Percentiles rank a stretch among this genome's conserved stretches.
Evolutionary conservation across 2,888 invertebrate genomes (phyloP).

Genomic region (Cataglyphis altisquamis): DNA sequence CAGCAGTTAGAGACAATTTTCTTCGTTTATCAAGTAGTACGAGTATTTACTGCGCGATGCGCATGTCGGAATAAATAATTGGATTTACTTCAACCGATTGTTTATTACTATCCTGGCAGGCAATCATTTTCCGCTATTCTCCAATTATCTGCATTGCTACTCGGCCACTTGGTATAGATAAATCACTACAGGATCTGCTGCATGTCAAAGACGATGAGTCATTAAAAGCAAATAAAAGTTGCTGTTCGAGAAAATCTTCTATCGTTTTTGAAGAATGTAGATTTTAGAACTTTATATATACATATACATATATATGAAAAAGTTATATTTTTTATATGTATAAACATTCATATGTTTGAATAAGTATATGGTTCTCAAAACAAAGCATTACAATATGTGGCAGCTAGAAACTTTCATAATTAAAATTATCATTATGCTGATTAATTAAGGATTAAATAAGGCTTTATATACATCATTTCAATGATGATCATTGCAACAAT

Average conservation of each 20-base stretch:
- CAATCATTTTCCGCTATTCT: conserved; percentile 51
- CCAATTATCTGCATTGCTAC: conserved; percentile 53
- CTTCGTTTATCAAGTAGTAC: conserved; percentile 20
- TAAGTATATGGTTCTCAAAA: neutral
- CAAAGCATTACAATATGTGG: neutral
- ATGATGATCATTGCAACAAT: conserved; percentile 21
- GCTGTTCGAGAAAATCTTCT: neutral
- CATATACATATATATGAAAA: neutral
- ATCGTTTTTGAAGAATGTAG: neutral
- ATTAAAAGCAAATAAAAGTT: conserved; percentile 25
- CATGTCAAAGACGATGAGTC: conserved; percentile 15
- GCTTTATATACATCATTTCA: conserved; percentile 1
- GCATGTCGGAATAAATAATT: neutral
- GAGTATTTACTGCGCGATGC: conserved; percentile 1
- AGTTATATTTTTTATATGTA: no score
- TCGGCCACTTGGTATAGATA: conserved; percentile 2
- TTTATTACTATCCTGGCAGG: conserved; percentile 33
- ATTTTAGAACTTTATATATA: neutral
- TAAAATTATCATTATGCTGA: conserved; percentile 1
- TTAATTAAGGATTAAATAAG: neutral
- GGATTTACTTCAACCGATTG: conserved; percentile 12
- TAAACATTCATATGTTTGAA: neutral
- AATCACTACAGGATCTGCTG: conserved; percentile 14
- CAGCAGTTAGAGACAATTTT: conserved; percentile 34
- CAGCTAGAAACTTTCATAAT: neutral